These are phyloP conservation scores for Caenorhabditis sp. DNA, from an alignment of 2,888 invertebrate genomes.

Conservation along the genomic window DNA sequence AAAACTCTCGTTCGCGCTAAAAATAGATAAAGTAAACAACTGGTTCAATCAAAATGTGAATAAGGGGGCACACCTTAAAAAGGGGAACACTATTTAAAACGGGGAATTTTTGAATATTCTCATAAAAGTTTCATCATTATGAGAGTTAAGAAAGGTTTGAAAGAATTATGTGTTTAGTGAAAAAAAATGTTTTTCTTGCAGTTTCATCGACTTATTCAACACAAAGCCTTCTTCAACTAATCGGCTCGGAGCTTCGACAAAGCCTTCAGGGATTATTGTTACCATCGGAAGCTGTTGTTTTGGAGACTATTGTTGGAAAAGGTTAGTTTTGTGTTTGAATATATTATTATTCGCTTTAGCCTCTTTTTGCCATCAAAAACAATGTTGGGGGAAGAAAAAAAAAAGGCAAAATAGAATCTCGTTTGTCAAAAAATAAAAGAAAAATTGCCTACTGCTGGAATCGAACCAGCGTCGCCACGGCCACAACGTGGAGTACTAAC, in stretches of 20 bases:
- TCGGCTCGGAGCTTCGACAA: slow-evolving; percentile 48
- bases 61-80: background rate
- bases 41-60: background rate
- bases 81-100: background rate
- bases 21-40: background rate
- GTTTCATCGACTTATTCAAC: slow-evolving; percentile 53
- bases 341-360: background rate
- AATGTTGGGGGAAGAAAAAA: background rate
- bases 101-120: background rate
- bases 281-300: slow-evolving; percentile 57
- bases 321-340: slow-evolving; percentile 36
- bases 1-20: background rate
- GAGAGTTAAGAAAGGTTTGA: background rate
- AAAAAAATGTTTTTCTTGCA: slow-evolving; percentile 19
- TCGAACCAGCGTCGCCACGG: slow-evolving; percentile 69
- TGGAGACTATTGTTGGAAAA: slow-evolving; percentile 68
- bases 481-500: slow-evolving; percentile 70
- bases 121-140: background rate
- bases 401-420: background rate
- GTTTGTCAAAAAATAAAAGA: slow-evolving; percentile 34
- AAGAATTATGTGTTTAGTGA: background rate
- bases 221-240: slow-evolving; percentile 44
- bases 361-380: background rate
- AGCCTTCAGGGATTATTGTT: slow-evolving; percentile 54
- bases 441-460: slow-evolving; percentile 64